Conservation (phyloP, 2,113 vertebrate genomes). For the Heterochromis multidens region DNA sequence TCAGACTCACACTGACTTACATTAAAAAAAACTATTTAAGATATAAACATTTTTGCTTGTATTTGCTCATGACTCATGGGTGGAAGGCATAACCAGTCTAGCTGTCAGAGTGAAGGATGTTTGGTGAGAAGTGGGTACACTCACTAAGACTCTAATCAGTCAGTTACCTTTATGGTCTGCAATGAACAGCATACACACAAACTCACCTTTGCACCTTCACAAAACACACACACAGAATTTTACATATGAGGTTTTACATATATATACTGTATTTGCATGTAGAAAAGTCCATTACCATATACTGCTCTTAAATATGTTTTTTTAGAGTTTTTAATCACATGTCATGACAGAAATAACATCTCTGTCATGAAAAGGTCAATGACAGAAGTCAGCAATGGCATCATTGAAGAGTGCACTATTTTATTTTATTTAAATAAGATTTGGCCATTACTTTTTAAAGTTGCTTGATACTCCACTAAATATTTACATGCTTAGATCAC, state of each 20-base stretch:
- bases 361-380: background rate
- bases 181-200: background rate
- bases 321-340: background rate
- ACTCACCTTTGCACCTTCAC: background rate
- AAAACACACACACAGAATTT: background rate
- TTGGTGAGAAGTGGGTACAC: constrained; percentile 36
- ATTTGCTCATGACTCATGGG: background rate
- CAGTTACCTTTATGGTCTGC: background rate
- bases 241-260: background rate
- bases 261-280: background rate
- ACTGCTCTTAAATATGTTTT: background rate
- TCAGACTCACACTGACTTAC: background rate
- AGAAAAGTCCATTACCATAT: background rate
- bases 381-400: background rate
- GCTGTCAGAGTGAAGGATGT: constrained; percentile 47
- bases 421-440: background rate
- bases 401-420: background rate
- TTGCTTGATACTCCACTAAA: background rate
- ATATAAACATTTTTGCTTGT: background rate
- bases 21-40: background rate
- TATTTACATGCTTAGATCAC: background rate
- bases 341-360: background rate
- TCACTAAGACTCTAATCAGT: constrained; percentile 48
- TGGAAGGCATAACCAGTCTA: background rate
- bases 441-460: background rate